phyloP scores from a whole-genome alignment of 2,113 vertebrate genomes.

The Sorex fumeus region DNA sequence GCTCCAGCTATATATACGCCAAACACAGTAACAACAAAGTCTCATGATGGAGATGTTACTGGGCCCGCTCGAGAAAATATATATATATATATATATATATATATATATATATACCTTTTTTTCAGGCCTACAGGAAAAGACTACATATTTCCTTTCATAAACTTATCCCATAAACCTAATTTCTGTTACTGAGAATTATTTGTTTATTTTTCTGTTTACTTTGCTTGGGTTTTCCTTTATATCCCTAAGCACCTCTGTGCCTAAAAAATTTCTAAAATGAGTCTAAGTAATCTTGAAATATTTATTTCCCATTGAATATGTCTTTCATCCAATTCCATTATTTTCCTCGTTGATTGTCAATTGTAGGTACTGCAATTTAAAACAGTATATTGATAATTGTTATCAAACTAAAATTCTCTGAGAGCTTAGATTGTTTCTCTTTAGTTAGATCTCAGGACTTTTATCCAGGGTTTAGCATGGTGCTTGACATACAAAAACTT shows the following conservation, averaged over 20 bases:
- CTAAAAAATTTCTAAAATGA: not conserved
- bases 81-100: not conserved
- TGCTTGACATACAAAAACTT: not conserved
- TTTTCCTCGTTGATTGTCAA: slow-evolving; percentile 2
- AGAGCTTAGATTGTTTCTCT: not conserved
- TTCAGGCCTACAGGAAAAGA: not conserved
- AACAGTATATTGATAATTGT: not conserved
- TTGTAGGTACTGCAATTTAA: not conserved
- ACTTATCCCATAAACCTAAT: not conserved
- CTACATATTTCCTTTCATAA: not conserved
- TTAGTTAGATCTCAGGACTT: not conserved
- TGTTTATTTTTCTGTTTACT: slow-evolving; percentile 33
- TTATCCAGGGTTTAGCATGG: not conserved
- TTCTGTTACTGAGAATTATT: not conserved
- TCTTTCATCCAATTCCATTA: not conserved
- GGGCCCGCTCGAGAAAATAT: too few species aligned
- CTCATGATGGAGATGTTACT: too few species aligned
- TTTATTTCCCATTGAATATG: not conserved
- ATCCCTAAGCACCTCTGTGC: not conserved
- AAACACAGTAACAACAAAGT: too few species aligned
- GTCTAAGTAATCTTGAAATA: not conserved
- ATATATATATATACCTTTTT: not conserved
- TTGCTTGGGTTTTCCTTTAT: not conserved
- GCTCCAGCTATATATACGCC: too few species aligned
- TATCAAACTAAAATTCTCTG: not conserved